Percentiles rank a stretch among this genome's conserved stretches.
Evolutionary conservation across 2,888 invertebrate genomes (phyloP).

Genomic region (Xylota sylvarum): DNA sequence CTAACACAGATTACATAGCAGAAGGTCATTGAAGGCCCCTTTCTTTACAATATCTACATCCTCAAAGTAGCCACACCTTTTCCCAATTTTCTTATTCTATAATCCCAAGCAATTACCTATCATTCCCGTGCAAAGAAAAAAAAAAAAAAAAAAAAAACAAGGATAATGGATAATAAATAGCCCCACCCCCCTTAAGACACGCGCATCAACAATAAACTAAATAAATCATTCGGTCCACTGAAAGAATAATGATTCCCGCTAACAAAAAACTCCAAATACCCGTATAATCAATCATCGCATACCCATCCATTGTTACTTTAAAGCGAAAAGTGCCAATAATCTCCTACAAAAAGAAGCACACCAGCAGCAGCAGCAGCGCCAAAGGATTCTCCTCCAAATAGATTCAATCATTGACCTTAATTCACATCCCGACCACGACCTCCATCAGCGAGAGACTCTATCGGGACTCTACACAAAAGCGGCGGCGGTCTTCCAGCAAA

Average conservation of each 20-base stretch:
- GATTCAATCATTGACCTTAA: conserved; percentile 60
- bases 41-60: background rate
- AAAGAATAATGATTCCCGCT: conserved; percentile 43
- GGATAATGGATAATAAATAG: conserved; percentile 18
- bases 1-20: background rate
- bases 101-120: conserved; percentile 8
- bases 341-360: conserved; percentile 27
- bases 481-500: conserved; percentile 12
- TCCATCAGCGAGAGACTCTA: conserved; percentile 27
- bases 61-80: background rate
- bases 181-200: background rate
- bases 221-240: conserved; percentile 65
- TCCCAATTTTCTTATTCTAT: background rate
- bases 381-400: conserved; percentile 9
- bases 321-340: conserved; percentile 53
- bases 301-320: conserved; percentile 56
- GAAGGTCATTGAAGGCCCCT: background rate
- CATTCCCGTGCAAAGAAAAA: background rate
- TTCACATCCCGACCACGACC: conserved; percentile 51
- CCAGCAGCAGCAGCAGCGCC: background rate
- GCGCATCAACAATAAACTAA: conserved; percentile 33
- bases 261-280: conserved; percentile 32
- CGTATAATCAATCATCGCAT: conserved; percentile 64
- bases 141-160: background rate
- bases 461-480: conserved; percentile 37